Percentiles rank a stretch among this genome's conserved stretches.
These are phyloP conservation scores for Amblyraja radiata DNA, from an alignment of 2,797 vertebrate species.

Conservation along the genomic window DNA sequence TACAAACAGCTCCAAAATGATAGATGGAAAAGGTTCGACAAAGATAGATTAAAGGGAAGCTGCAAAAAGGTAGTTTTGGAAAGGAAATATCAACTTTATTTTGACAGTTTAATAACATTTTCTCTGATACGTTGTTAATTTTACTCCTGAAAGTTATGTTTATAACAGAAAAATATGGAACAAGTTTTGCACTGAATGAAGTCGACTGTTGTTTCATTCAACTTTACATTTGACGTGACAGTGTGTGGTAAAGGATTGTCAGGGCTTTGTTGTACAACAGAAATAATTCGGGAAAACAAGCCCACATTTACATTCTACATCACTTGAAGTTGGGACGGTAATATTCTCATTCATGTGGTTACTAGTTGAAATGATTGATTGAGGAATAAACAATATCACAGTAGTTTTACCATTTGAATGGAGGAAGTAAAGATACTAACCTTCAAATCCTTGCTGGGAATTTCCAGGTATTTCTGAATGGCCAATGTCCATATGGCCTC, in stretches of 20 bases:
- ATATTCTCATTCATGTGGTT: too few species aligned
- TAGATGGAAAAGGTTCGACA: background rate
- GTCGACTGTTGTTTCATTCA: background rate
- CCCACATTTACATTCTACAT: background rate
- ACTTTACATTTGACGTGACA: background rate
- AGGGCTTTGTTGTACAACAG: background rate
- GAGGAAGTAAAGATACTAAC: slow-evolving; percentile 53
- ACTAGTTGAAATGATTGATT: background rate
- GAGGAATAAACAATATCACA: background rate
- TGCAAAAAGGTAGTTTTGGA: background rate
- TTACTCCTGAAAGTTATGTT: background rate
- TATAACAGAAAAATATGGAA: background rate
- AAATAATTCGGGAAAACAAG: background rate
- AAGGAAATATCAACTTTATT: background rate
- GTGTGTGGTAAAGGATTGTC: background rate
- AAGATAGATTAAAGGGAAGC: background rate
- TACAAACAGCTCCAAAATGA: background rate
- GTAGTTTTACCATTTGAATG: background rate
- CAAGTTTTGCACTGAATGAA: background rate
- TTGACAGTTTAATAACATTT: background rate
- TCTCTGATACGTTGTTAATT: background rate
- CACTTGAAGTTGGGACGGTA: background rate
- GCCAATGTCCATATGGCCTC: slow-evolving; percentile 88
- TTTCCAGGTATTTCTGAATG: slow-evolving; percentile 88
- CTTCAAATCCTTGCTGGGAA: slow-evolving; percentile 91